phyloP scores from a whole-genome alignment of 92 coral and sea anemone species.

The Micromussa lordhowensis region DNA sequence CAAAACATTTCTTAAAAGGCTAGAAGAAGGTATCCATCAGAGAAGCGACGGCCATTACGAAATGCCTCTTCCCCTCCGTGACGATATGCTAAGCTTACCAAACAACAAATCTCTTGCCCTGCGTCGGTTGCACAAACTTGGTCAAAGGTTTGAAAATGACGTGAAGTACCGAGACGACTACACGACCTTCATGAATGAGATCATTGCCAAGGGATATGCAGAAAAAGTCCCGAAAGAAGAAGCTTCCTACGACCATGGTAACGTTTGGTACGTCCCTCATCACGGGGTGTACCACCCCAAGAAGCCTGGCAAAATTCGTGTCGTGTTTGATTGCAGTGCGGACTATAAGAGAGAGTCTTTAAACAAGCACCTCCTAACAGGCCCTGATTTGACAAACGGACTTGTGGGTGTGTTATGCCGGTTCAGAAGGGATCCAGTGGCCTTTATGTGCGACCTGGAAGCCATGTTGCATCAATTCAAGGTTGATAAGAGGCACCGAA shows the following conservation, averaged over 20 bases:
- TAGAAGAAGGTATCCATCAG: neutral
- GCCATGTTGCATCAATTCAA: too few relatives aligned
- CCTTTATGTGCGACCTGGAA: too few relatives aligned
- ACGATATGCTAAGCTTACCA: neutral
- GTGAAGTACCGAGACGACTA: neutral
- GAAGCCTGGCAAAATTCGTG: neutral
- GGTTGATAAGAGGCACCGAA: too few relatives aligned
- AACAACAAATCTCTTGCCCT: neutral
- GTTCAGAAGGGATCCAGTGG: too few relatives aligned
- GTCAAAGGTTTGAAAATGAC: neutral
- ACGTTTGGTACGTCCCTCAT: neutral
- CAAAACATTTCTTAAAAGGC: neutral
- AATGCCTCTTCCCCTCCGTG: neutral
- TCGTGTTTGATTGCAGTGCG: neutral
- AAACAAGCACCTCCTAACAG: neutral
- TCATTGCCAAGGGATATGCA: neutral
- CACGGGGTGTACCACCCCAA: constrained; percentile 1
- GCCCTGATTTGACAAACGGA: neutral
- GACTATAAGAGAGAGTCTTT: neutral
- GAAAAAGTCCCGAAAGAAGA: neutral
- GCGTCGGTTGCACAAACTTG: neutral
- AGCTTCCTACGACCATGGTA: neutral
- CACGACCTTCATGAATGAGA: neutral
- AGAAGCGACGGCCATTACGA: neutral
- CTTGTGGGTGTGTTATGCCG: too few relatives aligned